These are phyloP conservation scores for Grantiella picta DNA, from an alignment of 2,113 vertebrate genomes.

Conservation along the genomic window DNA sequence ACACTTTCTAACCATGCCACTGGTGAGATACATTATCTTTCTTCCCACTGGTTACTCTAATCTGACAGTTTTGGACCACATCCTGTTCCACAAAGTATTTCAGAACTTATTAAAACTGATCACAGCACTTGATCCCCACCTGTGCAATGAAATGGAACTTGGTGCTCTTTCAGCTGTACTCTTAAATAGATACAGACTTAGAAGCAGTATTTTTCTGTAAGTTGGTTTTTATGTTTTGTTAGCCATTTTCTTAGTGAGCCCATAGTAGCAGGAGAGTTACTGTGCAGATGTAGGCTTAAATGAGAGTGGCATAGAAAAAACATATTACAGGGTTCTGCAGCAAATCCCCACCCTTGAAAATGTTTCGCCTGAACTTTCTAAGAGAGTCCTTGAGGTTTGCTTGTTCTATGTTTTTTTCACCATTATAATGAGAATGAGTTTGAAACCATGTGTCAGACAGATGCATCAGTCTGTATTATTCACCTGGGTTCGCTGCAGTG, in stretches of 20 bases:
- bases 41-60: neutral
- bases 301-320: neutral
- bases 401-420: neutral
- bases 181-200: neutral
- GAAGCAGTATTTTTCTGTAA: neutral
- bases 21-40: neutral
- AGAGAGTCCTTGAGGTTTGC: neutral
- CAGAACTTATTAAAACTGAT: neutral
- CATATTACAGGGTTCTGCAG: neutral
- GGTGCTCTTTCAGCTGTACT: neutral
- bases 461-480: neutral
- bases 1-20: neutral
- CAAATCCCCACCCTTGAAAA: neutral
- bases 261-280: neutral
- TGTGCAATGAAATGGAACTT: neutral
- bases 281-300: neutral
- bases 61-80: conserved; percentile 21
- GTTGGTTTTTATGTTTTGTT: neutral
- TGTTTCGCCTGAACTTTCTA: neutral
- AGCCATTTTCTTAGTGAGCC: neutral
- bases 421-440: neutral
- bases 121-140: neutral
- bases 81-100: conserved; percentile 1
- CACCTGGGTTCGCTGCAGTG: neutral
- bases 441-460: neutral